phyloP scores from a whole-genome alignment of 2,797 vertebrate species.

The Oophaga sylvatica region DNA sequence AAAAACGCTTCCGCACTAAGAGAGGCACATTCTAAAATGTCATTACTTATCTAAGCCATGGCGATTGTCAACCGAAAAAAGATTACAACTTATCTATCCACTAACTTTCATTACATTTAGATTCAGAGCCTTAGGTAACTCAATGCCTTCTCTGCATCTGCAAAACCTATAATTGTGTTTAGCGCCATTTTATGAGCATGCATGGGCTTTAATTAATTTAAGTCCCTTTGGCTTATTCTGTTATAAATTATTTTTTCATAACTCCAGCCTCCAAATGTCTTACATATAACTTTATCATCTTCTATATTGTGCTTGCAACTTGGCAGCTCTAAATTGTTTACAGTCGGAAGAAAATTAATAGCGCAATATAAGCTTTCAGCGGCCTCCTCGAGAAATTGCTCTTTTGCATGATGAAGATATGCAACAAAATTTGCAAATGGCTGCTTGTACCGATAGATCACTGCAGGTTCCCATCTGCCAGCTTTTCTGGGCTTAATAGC shows the following conservation, averaged over 20 bases:
- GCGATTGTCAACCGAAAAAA: constrained; percentile 33
- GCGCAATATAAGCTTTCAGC: constrained; percentile 54
- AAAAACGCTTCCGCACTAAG: constrained; percentile 51
- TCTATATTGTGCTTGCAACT: constrained; percentile 49
- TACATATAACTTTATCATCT: constrained; percentile 49
- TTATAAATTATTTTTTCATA: constrained; percentile 54
- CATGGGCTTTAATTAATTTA: constrained; percentile 57
- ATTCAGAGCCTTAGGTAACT: constrained; percentile 44
- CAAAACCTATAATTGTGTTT: constrained; percentile 33
- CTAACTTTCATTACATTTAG: constrained; percentile 54
- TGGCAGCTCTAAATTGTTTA: constrained; percentile 59
- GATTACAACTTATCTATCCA: constrained; percentile 48
- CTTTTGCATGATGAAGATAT: constrained; percentile 54
- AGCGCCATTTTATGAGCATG: constrained; percentile 40
- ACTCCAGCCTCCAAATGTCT: constrained; percentile 37
- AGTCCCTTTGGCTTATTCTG: constrained; percentile 44
- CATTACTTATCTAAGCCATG: constrained; percentile 52
- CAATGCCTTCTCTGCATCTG: constrained; percentile 13
- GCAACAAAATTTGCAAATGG: constrained; percentile 57
- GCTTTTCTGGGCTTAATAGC: constrained; percentile 26
- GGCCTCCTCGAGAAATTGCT: constrained; percentile 41
- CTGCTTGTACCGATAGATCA: constrained; percentile 42
- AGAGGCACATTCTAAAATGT: constrained; percentile 36
- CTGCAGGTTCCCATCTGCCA: constrained; percentile 12
- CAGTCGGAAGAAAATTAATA: constrained; percentile 57